Base-by-base conservation (phyloP, 2,888 invertebrate genomes). In the Agelastica alni region DNA sequence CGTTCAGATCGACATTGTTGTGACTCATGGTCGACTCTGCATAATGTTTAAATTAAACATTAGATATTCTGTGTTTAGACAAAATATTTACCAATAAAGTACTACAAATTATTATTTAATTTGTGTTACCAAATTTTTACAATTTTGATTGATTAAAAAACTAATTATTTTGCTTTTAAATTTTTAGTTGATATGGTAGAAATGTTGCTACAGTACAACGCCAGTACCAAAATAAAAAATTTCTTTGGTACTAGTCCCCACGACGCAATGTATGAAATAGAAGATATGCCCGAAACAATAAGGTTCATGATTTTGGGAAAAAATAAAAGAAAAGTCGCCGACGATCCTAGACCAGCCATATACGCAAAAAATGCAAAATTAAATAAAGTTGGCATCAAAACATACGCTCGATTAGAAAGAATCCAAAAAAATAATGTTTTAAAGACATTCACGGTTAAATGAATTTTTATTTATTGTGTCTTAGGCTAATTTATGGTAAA, bases 151-250 rank as follows among this genome's bases (percentile, higher is more conserved):
- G n/a, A n/a, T n/a, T n/a, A n/a, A n/a, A n/a, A n/a, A n/a, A n/a
- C n/a, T n/a, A n/a, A n/a, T n/a, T n/a, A n/a, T n/a, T n/a, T n/a
- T n/a, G n/a, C n/a, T n/a, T n/a, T n/a, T n/a, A n/a, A 22, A 20
- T 49, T 51, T 76, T 74, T 66, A 77, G 75, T 69, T 6, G 71
- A 75, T 31, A 79, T 80, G 7, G 76, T 81, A n/a, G 74, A 76
- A 44, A 56, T 72, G 0, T 54, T 83, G 1, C 54, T 82, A 0
- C 70, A 76, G n/a, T 55, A 74, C 30, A 77, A 77, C 3, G 81
- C 81, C 0, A 76, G 81, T 18, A 78, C 80, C 0, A 64, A 67
- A 51, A 67, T 78, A n/a, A 71, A 76, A 2, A 82, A 82, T 54
- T 74, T 77, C 43, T 74, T 76, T 0, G 81, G 80, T 0, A 70